Evolutionary conservation across 2,113 vertebrate genomes (phyloP), one percentile per base, ranked within the genome.

Genomic region (Zapus hudsonius): DNA sequence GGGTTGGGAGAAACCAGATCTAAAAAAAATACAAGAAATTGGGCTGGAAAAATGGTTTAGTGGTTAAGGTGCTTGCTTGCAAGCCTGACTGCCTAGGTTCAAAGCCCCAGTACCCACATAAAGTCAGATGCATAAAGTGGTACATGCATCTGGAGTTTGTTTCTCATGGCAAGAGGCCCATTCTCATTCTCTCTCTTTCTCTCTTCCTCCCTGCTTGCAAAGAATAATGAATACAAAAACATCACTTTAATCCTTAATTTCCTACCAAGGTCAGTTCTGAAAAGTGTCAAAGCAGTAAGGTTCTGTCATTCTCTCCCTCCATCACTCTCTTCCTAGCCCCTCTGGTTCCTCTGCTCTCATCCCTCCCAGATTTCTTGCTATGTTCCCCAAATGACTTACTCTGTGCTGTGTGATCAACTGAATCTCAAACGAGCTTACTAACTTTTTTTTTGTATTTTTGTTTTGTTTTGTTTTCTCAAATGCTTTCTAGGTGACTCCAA

Each of bases 211-310:
- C n/a, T n/a, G n/a, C n/a, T n/a, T n/a, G n/a, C n/a, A n/a, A n/a
- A n/a, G n/a, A n/a, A n/a, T n/a, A n/a, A n/a, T n/a, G n/a, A n/a
- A n/a, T n/a, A n/a, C n/a, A n/a, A n/a, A n/a, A n/a, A n/a, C n/a
- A n/a, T 89, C 38, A 70, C 74, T 94, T 94, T 75, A 75, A 44
- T 15, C 31, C 27, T 81, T 47, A 57, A 79, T 89, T 89, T 89
- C 69, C 55, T 61, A 87, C 59, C 38, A 75, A 84, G 38, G 42
- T n/a, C 52, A 89, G 11, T n/a, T 84, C 55, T 84, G 61, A n/a
- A 89, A 94, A 38, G 22, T 83, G 11, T n/a, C 23, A 70, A 70
- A 84, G 78, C 31, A 69, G 20, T 29, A n/a, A 16, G 70, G 20
- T 90, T 83, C 25, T 92, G 38, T 42, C 69, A n/a, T 74, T 33